phyloP scores from a whole-genome alignment of 1,140 invertebrate genomes.

The Drosophila serrata region DNA sequence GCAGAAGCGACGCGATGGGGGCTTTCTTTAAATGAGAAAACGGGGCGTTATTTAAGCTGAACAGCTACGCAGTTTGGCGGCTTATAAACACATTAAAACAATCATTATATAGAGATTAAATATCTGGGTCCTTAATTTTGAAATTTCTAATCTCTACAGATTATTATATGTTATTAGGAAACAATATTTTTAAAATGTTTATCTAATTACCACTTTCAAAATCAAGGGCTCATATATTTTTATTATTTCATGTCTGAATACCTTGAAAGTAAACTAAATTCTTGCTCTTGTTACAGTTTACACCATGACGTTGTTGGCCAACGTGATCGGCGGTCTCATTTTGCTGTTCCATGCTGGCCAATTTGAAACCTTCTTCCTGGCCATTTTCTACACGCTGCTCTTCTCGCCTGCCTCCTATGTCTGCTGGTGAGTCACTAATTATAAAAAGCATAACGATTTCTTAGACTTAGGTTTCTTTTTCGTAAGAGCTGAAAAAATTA shows the following conservation, averaged over 20 bases:
- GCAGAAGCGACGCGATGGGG: not conserved
- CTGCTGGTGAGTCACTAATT: constrained; percentile 93
- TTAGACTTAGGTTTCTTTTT: not conserved
- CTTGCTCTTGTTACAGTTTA: constrained; percentile 89
- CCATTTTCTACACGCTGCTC: constrained; percentile 95
- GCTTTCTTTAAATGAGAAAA: constrained; percentile 1
- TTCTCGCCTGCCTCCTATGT: constrained; percentile 99
- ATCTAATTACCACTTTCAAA: too few species aligned
- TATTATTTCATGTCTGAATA: not conserved
- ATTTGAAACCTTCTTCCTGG: constrained; percentile 94
- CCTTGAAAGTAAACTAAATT: not conserved
- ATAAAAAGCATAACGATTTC: not conserved
- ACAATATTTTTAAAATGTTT: too few species aligned
- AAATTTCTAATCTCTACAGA: too few species aligned
- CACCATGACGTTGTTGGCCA: constrained; percentile 92
- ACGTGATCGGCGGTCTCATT: constrained; percentile 93
- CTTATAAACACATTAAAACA: not conserved
- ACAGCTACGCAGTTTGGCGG: not conserved
- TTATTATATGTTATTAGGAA: too few species aligned
- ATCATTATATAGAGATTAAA: too few species aligned
- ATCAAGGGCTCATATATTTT: not conserved
- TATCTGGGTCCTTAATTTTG: too few species aligned
- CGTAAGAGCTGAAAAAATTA: too few species aligned
- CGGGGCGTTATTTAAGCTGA: not conserved
- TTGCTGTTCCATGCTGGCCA: constrained; percentile 88